These are phyloP conservation scores for Plebejus melissa DNA, from an alignment of 2,888 invertebrate genomes.

Conservation along the genomic window DNA sequence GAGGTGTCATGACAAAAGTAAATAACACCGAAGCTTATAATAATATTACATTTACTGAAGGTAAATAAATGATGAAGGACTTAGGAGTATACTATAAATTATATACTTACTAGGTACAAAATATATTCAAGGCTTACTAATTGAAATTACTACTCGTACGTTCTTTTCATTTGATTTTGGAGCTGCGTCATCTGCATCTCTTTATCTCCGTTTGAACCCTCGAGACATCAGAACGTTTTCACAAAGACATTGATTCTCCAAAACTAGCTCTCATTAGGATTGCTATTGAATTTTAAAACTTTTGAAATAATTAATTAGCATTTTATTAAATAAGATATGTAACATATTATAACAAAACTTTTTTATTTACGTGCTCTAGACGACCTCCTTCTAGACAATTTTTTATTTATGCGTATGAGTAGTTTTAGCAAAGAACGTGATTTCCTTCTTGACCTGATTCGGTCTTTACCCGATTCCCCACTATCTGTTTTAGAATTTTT, in stretches of 20 bases:
- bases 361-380: conserved; percentile 28
- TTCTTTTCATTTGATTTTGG: no score
- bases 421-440: conserved; percentile 35
- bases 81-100: background rate
- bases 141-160: background rate
- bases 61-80: background rate
- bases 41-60: background rate
- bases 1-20: conserved; percentile 20
- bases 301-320: no score
- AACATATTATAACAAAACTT: background rate
- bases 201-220: no score
- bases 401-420: conserved; percentile 34
- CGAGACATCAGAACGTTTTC: no score
- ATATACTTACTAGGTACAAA: background rate
- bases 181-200: no score
- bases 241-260: no score
- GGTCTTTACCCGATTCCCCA: conserved; percentile 41
- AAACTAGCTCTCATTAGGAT: no score
- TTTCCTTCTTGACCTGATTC: conserved; percentile 33
- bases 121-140: background rate
- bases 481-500: background rate
- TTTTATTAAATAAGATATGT: no score
- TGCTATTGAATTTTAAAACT: no score
- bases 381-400: conserved; percentile 22
- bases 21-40: conserved; percentile 5